A percentile compares a stretch with the other conserved stretches of the same genome.
phyloP scores from a whole-genome alignment of 2,113 vertebrate genomes.

The Crotalus helleri region DNA sequence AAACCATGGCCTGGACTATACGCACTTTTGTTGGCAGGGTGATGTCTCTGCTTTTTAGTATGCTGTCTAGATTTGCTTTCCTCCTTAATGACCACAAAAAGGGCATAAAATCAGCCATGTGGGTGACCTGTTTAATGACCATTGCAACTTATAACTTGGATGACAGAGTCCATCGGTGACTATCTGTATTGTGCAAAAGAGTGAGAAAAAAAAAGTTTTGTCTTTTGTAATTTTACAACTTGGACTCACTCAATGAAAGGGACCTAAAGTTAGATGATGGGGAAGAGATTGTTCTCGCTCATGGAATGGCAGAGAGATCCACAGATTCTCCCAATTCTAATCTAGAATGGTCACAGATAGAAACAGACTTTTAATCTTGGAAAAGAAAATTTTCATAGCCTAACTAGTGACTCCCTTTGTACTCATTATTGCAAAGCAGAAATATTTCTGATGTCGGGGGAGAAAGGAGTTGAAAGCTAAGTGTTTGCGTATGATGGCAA shows the following conservation, averaged over 20 bases:
- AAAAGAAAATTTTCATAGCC: conserved; percentile 24
- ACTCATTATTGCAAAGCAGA: conserved; percentile 58
- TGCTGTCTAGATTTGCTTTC: too few relatives aligned
- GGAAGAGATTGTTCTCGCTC: not conserved
- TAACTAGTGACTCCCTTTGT: conserved; percentile 62
- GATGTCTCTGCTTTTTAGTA: too few relatives aligned
- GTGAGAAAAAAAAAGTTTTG: not conserved
- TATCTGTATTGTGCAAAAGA: not conserved
- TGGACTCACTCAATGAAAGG: not conserved
- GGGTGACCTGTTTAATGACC: not conserved
- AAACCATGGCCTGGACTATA: too few relatives aligned
- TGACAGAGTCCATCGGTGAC: not conserved
- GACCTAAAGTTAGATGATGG: not conserved
- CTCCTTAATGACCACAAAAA: not conserved
- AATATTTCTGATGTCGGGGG: conserved; percentile 39
- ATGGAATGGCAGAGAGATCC: too few relatives aligned
- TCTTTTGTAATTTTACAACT: not conserved
- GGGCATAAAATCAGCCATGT: not conserved
- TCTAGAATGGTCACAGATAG: conserved; percentile 26
- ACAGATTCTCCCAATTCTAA: not conserved
- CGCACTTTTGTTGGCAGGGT: too few relatives aligned
- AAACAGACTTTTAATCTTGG: conserved; percentile 43
- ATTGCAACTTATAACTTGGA: not conserved
- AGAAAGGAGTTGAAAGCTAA: conserved; percentile 60
- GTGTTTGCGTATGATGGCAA: conserved; percentile 65